Conservation (phyloP, 2,888 invertebrate genomes). For the Pandemis cinnamomeana region DNA sequence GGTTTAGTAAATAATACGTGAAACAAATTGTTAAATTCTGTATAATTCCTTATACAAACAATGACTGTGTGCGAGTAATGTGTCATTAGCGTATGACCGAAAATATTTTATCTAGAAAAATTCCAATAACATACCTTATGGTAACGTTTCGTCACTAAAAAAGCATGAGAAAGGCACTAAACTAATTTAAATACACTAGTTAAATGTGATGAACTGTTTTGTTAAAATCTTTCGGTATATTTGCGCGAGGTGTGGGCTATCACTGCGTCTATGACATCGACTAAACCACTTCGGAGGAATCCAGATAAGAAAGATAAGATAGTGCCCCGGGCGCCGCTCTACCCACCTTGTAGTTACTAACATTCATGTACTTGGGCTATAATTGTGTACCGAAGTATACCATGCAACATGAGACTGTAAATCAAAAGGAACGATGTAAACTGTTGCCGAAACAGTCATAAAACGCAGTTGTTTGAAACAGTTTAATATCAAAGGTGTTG, state of each 20-base stretch:
- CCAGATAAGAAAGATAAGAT: conserved; percentile 59
- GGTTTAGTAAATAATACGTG: no score
- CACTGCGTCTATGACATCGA: conserved; percentile 32
- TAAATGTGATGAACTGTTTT: not conserved
- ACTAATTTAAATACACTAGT: not conserved
- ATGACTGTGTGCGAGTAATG: not conserved
- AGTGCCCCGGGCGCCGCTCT: conserved; percentile 45
- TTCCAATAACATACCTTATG: conserved; percentile 24
- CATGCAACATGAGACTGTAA: conserved; percentile 16
- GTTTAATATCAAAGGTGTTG: conserved; percentile 1
- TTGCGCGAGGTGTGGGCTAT: conserved; percentile 21
- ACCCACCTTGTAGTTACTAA: conserved; percentile 35
- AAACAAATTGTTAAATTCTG: not conserved
- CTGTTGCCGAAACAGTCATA: not conserved
- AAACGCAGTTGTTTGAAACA: conserved; percentile 5
- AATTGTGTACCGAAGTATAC: conserved; percentile 14
- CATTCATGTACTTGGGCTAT: conserved; percentile 29
- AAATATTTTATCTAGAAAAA: conserved; percentile 20
- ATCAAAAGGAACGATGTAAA: conserved; percentile 11
- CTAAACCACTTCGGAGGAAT: conserved; percentile 45
- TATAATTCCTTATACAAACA: conserved; percentile 6
- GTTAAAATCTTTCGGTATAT: not conserved
- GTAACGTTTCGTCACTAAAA: not conserved
- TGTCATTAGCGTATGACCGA: not conserved
- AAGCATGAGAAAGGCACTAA: not conserved